Conservation (phyloP, 92 coral and sea anemone genomes). For the Epizoanthus ramosus region DNA sequence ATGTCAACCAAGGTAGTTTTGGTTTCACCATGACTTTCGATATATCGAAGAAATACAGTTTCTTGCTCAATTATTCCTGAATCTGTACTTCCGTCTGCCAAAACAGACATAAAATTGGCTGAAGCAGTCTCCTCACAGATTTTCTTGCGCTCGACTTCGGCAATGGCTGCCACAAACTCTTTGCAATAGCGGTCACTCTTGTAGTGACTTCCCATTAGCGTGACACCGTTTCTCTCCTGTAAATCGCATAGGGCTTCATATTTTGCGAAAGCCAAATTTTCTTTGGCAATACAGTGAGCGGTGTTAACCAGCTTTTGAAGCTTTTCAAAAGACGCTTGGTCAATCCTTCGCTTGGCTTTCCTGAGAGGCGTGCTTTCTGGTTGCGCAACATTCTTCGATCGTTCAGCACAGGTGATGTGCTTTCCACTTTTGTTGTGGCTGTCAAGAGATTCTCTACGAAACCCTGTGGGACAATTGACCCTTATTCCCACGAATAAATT, state of each 20-base stretch:
- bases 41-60: conserved; percentile 32
- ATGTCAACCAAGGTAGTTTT: conserved; percentile 33
- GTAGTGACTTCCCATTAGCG: conserved; percentile 21
- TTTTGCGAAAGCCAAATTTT: conserved; percentile 32
- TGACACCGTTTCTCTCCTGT: conserved; percentile 33
- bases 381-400: too few relatives aligned
- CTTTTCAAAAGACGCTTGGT: too few relatives aligned
- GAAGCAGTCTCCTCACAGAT: not conserved
- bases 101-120: conserved; percentile 32
- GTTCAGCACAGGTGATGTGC: too few relatives aligned
- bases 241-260: not conserved
- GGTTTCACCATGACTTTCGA: conserved; percentile 18
- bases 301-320: too few relatives aligned
- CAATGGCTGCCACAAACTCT: conserved; percentile 24
- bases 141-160: conserved; percentile 22
- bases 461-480: too few relatives aligned
- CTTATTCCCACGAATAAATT: too few relatives aligned
- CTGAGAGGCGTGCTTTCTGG: too few relatives aligned
- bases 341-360: too few relatives aligned
- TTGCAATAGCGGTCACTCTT: conserved; percentile 1
- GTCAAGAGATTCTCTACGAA: too few relatives aligned
- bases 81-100: conserved; percentile 41
- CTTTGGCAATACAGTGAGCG: conserved; percentile 32
- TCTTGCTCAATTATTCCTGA: conserved; percentile 44
- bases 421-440: too few relatives aligned